Evolutionary conservation across 2,888 invertebrate genomes (phyloP).

Genomic region (Callimorpha dominula): DNA sequence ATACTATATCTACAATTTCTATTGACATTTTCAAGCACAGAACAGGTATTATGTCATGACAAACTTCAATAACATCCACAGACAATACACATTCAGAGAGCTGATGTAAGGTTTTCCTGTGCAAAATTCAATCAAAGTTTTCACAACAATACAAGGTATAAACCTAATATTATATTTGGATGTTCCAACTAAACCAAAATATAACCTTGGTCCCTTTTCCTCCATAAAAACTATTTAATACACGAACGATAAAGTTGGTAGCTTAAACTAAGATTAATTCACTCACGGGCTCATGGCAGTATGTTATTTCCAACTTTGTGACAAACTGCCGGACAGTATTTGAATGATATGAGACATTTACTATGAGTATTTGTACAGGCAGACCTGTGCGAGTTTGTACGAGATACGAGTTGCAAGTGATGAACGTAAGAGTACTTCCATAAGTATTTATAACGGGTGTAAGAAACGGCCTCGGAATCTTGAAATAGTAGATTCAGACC

Average conservation of each 20-base stretch:
- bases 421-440: neutral
- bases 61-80: no score
- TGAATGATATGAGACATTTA: slow-evolving; percentile 49
- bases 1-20: no score
- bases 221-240: slow-evolving; percentile 42
- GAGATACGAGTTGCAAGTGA: neutral
- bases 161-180: neutral
- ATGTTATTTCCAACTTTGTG: slow-evolving; percentile 38
- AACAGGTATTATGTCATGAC: no score
- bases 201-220: slow-evolving; percentile 5
- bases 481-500: no score
- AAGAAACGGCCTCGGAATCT: no score
- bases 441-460: neutral
- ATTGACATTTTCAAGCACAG: no score
- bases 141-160: neutral
- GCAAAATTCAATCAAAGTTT: neutral
- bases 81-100: no score
- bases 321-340: slow-evolving; percentile 51
- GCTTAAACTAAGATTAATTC: slow-evolving; percentile 49
- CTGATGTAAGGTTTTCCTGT: neutral
- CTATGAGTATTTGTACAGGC: slow-evolving; percentile 18
- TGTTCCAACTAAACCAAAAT: neutral
- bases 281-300: slow-evolving; percentile 41
- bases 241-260: slow-evolving; percentile 26
- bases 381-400: slow-evolving; percentile 1